These are phyloP conservation scores for Anguilla obscura DNA, from an alignment of 2,797 vertebrate species.

Conservation along the genomic window DNA sequence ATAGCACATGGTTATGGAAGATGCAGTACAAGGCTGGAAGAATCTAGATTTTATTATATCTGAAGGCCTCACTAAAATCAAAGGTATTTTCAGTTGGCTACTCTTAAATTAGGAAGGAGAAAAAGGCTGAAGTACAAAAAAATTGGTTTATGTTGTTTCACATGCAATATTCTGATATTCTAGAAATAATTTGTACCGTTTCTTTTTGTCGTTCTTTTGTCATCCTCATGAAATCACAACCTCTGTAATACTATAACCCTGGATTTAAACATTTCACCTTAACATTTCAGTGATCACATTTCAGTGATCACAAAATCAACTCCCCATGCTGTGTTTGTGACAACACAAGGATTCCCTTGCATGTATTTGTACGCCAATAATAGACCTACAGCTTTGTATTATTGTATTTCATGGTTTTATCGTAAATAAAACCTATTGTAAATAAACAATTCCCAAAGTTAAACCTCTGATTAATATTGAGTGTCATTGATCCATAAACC, in stretches of 20 bases:
- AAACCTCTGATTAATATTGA: not conserved
- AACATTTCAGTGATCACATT: not conserved
- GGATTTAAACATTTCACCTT: not conserved
- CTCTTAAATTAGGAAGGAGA: not conserved
- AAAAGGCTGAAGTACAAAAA: not conserved
- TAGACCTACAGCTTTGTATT: too few species aligned
- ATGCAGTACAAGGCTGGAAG: too few species aligned
- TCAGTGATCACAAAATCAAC: not conserved
- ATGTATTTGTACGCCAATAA: not conserved
- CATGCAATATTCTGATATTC: not conserved
- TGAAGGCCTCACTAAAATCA: not conserved
- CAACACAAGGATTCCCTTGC: not conserved
- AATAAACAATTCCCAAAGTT: not conserved
- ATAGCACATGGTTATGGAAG: too few species aligned
- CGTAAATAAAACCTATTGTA: not conserved
- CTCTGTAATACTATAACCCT: not conserved
- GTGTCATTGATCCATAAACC: not conserved
- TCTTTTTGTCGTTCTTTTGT: too few species aligned
- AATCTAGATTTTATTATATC: not conserved
- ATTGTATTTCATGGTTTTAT: too few species aligned
- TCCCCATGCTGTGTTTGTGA: not conserved
- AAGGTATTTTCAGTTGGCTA: not conserved
- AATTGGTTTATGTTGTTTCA: not conserved
- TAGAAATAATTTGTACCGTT: too few species aligned
- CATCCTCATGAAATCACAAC: too few species aligned